These are phyloP conservation scores for Synanthedon vespiformis DNA, from an alignment of 2,888 invertebrate species.

Conservation along the genomic window DNA sequence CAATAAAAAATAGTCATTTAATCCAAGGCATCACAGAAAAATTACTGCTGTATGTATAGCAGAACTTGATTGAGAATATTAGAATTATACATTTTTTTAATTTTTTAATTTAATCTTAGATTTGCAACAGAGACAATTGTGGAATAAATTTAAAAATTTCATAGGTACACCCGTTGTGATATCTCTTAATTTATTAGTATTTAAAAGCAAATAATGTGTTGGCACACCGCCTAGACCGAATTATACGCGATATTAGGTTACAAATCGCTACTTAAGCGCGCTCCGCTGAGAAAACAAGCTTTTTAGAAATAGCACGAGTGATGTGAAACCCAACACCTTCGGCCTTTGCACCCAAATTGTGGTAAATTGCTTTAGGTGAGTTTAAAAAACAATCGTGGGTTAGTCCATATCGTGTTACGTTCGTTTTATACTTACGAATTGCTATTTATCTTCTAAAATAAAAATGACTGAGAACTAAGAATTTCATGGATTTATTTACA, in stretches of 20 bases:
- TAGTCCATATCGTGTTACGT: constrained; percentile 20
- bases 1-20: too few relatives aligned
- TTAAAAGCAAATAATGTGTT: constrained; percentile 24
- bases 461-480: constrained; percentile 10
- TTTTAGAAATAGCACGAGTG: constrained; percentile 61
- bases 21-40: too few relatives aligned
- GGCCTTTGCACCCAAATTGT: constrained; percentile 61
- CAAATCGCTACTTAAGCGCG: constrained; percentile 59
- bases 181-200: background rate
- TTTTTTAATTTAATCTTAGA: too few relatives aligned
- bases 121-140: too few relatives aligned
- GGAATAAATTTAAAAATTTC: background rate
- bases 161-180: background rate
- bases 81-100: too few relatives aligned
- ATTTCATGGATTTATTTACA: background rate
- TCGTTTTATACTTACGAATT: constrained; percentile 13
- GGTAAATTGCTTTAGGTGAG: constrained; percentile 60
- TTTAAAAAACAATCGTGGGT: constrained; percentile 47
- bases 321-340: constrained; percentile 40
- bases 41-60: too few relatives aligned
- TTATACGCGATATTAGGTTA: constrained; percentile 44
- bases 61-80: too few relatives aligned
- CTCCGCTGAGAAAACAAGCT: constrained; percentile 62
- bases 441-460: constrained; percentile 21
- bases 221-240: constrained; percentile 51